Conservation (phyloP, 30 jellyfish, hydroid and myxozoan species). For the Rhopilema esculentum region DNA sequence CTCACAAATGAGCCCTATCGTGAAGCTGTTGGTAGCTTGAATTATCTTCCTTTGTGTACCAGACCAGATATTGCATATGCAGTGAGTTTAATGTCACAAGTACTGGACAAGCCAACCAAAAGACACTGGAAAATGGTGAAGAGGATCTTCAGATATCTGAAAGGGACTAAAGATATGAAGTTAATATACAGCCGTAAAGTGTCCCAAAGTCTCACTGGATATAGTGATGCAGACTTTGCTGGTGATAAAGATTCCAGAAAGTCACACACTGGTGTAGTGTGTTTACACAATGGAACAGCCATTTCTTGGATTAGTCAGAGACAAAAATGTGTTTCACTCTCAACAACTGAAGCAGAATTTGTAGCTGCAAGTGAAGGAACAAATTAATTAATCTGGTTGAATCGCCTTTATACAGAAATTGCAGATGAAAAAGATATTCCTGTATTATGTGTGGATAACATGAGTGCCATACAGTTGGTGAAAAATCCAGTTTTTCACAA, state of each 20-base stretch:
- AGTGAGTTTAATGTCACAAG: constrained; percentile 50
- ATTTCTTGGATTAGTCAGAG: constrained; percentile 61
- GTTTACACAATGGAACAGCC: constrained; percentile 61
- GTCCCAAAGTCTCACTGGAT: constrained; percentile 43
- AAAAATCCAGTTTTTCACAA: constrained; percentile 58
- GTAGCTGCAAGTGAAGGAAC: constrained; percentile 61
- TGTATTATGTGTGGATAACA: constrained; percentile 37
- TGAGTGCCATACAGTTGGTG: constrained; percentile 69
- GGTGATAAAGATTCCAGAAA: constrained; percentile 54
- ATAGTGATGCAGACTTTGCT: constrained; percentile 64
- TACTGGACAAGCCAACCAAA: constrained; percentile 61
- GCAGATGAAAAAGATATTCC: constrained; percentile 32
- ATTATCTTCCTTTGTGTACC: constrained; percentile 40
- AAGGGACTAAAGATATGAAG: constrained; percentile 54
- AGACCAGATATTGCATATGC: constrained; percentile 61
- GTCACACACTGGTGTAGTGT: constrained; percentile 62
- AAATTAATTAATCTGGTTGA: constrained; percentile 14
- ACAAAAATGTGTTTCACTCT: constrained; percentile 59
- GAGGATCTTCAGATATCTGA: constrained; percentile 37
- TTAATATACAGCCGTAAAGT: constrained; percentile 42
- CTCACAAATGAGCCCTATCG: constrained; percentile 50
- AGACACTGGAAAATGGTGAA: constrained; percentile 51
- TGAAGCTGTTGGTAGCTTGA: no score
- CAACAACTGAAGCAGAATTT: constrained; percentile 68
- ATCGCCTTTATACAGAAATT: constrained; percentile 25